Evolutionary conservation across 1,140 invertebrate species (phyloP), one percentile per base, ranked within the genome.

Genomic region (Bombus sibiricus): DNA sequence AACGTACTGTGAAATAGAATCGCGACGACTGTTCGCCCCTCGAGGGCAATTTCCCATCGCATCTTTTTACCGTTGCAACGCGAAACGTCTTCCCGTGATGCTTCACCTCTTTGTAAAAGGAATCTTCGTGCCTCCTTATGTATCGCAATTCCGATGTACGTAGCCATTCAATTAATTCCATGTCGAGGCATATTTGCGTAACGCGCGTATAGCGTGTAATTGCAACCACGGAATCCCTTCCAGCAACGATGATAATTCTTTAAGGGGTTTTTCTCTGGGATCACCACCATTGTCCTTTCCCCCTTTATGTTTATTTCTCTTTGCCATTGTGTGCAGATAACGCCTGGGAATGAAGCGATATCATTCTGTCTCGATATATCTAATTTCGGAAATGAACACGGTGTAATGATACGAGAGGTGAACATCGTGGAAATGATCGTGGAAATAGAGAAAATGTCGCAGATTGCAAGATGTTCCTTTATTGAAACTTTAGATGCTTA

Each of bases 181-280:
- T 47, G 66, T 15, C 39, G 25, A 43, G 13, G n/a, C 76, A 34
- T 10, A 75, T 69, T 81, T 41, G 69, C 53, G 77, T 81, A 85
- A 85, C 83, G 39, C 68, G 59, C 34, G 37, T 62, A 71, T 22
- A n/a, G 57, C 78, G 79, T 57, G 57, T 86, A 86, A 86, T 86
- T 81, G 79, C 71, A 57, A 34, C 22, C 59, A n/a, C 62, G 32
- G 32, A 41, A 25, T 28, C 28, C 32, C 53, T 22, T 69, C 41
- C 69, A 72, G 75, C 39, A 62, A 69, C 71, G 37, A 22, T n/a
- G 47, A 81, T 81, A 59, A 75, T 59, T 43, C 57, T 75, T 81
- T 81, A 47, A 82, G 71, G 28, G 57, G 78, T 53, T 74, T 68
- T 81, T 86, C 32, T 57, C 62, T 32, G 66, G 53, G n/a, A 37